Conservation (phyloP, 2,113 vertebrate species). For the Sphyrna mokarran region DNA sequence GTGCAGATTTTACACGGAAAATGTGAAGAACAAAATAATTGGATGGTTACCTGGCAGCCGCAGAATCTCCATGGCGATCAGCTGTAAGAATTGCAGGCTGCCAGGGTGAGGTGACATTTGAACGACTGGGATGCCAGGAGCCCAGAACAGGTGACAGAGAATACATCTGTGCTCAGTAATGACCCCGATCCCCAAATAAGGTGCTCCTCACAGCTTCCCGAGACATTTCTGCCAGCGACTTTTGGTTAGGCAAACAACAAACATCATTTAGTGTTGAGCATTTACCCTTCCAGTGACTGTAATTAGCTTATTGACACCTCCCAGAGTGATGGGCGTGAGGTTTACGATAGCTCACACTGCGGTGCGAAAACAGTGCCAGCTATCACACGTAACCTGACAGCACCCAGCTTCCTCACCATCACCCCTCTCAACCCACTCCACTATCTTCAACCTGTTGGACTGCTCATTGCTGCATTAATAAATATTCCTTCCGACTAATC, state of each 20-base stretch:
- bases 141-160: not conserved
- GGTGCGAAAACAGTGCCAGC: not conserved
- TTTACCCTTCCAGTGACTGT: not conserved
- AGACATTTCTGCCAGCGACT: not conserved
- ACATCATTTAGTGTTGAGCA: not conserved
- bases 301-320: not conserved
- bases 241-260: not conserved
- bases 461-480: not conserved
- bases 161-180: not conserved
- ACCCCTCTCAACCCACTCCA: not conserved
- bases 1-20: not conserved
- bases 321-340: not conserved
- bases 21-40: slow-evolving; percentile 21
- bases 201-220: not conserved
- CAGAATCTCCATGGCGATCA: slow-evolving; percentile 1
- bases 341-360: not conserved
- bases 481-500: too few species aligned
- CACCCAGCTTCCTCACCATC: not conserved
- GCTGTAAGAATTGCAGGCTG: slow-evolving; percentile 5
- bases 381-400: not conserved
- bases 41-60: slow-evolving; percentile 10
- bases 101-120: slow-evolving; percentile 15
- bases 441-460: not conserved
- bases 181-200: not conserved
- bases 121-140: not conserved